Evolutionary conservation across 35 echinoderm and acorn worm species (phyloP).

Genomic region (Ophioderma brevispina): DNA sequence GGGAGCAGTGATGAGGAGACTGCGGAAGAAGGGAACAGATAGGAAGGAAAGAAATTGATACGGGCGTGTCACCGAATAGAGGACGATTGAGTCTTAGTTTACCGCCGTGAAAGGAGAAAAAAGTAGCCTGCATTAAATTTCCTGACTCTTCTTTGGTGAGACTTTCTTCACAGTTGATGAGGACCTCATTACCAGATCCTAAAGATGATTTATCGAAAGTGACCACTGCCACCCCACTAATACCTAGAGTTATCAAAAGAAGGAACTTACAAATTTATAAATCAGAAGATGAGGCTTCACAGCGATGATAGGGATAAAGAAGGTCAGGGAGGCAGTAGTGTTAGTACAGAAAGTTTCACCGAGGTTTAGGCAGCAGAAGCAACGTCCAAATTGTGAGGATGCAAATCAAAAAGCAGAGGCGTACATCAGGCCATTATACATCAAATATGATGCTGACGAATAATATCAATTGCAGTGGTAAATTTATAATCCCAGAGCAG

Average conservation of each 20-base stretch:
- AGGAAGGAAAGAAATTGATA: not conserved
- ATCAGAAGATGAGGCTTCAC: conserved; percentile 18
- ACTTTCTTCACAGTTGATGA: not conserved
- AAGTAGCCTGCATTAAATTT: not conserved
- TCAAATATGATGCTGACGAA: conserved; percentile 47
- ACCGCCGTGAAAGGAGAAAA: not conserved
- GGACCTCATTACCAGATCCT: conserved; percentile 1
- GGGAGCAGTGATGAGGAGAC: conserved; percentile 58
- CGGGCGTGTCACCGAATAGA: not conserved
- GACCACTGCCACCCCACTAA: not conserved
- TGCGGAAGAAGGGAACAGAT: conserved; percentile 24
- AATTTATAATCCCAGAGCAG: no score
- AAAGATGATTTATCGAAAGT: not conserved
- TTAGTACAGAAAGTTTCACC: conserved; percentile 10
- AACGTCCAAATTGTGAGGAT: not conserved
- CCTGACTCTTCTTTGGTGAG: not conserved
- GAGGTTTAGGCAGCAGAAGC: conserved; percentile 14
- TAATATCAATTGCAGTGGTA: not conserved
- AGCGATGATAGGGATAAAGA: not conserved
- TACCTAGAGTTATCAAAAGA: conserved; percentile 43
- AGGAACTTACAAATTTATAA: conserved; percentile 65
- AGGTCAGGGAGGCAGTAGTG: not conserved
- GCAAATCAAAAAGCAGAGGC: conserved; percentile 43
- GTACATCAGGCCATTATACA: conserved; percentile 61
- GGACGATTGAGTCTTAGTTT: not conserved